Evolutionary conservation across 2,113 vertebrate genomes (phyloP).

Genomic region (Verasper variegatus): DNA sequence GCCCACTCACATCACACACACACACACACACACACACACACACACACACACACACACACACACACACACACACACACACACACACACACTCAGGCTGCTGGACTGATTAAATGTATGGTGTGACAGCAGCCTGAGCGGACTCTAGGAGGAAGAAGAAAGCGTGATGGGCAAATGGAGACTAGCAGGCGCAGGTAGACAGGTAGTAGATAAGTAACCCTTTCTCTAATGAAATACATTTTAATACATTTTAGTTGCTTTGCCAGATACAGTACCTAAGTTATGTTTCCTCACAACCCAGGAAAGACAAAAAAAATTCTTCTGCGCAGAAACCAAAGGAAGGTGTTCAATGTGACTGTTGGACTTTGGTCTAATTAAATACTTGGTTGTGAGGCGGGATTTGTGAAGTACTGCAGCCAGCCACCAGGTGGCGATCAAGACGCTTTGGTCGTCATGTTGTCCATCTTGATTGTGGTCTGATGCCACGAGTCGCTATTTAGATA

Average conservation of each 20-base stretch:
- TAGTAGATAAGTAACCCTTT: neutral
- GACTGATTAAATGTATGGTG: constrained; percentile 67
- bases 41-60: constrained; percentile 42
- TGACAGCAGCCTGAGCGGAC: constrained; percentile 55
- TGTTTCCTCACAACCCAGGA: too few relatives aligned
- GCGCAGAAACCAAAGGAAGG: too few relatives aligned
- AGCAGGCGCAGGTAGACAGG: constrained; percentile 30
- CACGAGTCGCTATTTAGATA: too few relatives aligned
- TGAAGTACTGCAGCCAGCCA: too few relatives aligned
- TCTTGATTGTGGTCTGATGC: too few relatives aligned
- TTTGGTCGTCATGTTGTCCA: too few relatives aligned
- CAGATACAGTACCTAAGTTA: neutral
- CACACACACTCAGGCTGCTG: constrained; percentile 31
- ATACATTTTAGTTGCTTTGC: constrained; percentile 29
- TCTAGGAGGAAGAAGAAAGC: constrained; percentile 24
- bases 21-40: constrained; percentile 50
- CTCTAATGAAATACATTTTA: constrained; percentile 20
- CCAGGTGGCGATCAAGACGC: too few relatives aligned
- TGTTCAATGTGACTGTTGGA: too few relatives aligned
- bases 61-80: constrained; percentile 12
- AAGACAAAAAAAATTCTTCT: too few relatives aligned
- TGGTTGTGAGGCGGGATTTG: too few relatives aligned
- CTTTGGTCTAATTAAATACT: too few relatives aligned
- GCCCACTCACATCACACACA: constrained; percentile 64
- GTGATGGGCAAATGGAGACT: constrained; percentile 45